Evolutionary conservation across 2,797 vertebrate genomes (phyloP), one percentile per base, ranked within the genome.

Genomic region (Sylvia borin): DNA sequence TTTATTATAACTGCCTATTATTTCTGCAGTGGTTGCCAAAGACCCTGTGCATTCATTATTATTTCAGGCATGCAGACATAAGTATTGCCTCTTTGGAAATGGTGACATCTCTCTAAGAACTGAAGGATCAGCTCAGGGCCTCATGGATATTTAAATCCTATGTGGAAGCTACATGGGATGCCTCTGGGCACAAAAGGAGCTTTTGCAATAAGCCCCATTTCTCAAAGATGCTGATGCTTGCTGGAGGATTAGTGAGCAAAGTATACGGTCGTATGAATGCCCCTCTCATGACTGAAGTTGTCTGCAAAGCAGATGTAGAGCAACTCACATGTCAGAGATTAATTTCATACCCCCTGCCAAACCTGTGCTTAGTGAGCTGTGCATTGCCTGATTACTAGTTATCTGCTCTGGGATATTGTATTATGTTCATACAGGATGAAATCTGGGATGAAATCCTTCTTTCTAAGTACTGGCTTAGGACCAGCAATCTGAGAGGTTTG

Each of bases 401-500:
- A 86, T 94, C 27, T 88, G 83, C 67, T 82, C 71, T 43, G 64
- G 64, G 64, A 76, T 85, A 75, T 18, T 45, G 70, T 60, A 78
- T 54, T 88, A 87, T 61, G 67, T 36, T 92, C 90, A 88, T 54
- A 53, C 22, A 88, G 68, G 86, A 76, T 42, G 51, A 90, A 94
- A 95, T 85, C 45, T 90, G 48, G 77, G 53, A 92, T 64, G 54
- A 92, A 93, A 92, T 90, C 85, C 80, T 80, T 73, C 87, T 90
- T 85, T 94, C 71, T 85, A 88, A 88, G 66, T 62, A 85, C 60
- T 93, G 91, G 73, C 76, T 90, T 86, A 86, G 45, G 73, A 86
- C 82, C 85, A 92, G 67, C 67, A 85, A 76, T 40, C 82, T 93
- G 88, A 92, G 74, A 86, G 90, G 71, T 82, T 29, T 92, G 53